Evolutionary conservation across 2,888 invertebrate genomes (phyloP).

Genomic region (Calliphora vomitoria): DNA sequence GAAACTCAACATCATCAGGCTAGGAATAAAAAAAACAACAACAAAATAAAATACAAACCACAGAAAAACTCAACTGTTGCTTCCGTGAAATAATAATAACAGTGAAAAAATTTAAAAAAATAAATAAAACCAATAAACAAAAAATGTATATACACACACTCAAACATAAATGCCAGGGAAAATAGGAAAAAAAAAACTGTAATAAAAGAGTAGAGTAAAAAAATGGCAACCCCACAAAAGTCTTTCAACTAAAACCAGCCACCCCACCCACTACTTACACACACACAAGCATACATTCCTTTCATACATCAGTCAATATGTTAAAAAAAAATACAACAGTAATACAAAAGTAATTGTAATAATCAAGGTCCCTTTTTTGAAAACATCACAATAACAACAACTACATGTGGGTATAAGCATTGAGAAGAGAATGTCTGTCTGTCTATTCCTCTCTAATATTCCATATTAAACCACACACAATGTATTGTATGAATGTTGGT

Average conservation of each 20-base stretch:
- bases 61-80: conserved; percentile 62
- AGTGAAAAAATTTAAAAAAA: conserved; percentile 37
- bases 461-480: neutral
- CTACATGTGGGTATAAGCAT: neutral
- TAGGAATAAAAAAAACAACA: conserved; percentile 32
- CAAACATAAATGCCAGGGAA: neutral
- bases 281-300: neutral
- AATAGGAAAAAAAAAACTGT: neutral
- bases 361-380: conserved; percentile 14
- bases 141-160: neutral
- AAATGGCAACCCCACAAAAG: neutral
- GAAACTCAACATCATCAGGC: conserved; percentile 23
- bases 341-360: conserved; percentile 29
- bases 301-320: conserved; percentile 28
- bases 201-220: neutral
- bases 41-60: conserved; percentile 20
- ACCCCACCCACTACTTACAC: neutral
- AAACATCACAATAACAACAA: neutral
- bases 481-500: neutral
- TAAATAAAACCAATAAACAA: conserved; percentile 53
- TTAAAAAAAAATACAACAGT: neutral
- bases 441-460: conserved; percentile 21
- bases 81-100: conserved; percentile 50
- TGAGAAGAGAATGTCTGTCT: neutral
- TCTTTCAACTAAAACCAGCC: neutral